Evolutionary conservation across 2,113 vertebrate genomes (phyloP).

Genomic region (Bungarus multicinctus): DNA sequence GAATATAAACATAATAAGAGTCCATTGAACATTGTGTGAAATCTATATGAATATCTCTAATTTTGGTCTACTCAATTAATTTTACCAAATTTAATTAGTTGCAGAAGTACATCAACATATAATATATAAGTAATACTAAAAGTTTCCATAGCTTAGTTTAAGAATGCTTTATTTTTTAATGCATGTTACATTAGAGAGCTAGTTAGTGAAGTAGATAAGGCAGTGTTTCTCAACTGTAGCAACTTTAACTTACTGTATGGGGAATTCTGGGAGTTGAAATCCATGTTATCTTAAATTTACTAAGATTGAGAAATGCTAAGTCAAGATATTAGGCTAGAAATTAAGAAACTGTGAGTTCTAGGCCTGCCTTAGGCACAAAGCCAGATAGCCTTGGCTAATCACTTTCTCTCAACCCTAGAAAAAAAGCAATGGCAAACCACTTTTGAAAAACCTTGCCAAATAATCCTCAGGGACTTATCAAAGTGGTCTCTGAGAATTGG

Average conservation of each 20-base stretch:
- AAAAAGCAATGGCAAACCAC: background rate
- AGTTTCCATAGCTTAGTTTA: background rate
- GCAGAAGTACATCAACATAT: background rate
- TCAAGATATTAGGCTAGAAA: background rate
- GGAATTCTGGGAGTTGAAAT: too few relatives aligned
- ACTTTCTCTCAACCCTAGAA: background rate
- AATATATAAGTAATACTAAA: constrained; percentile 4
- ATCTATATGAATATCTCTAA: background rate
- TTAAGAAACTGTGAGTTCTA: background rate
- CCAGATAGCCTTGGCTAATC: background rate
- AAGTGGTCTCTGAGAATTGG: background rate
- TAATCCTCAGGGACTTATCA: background rate
- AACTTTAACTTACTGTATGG: too few relatives aligned
- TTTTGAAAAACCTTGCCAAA: background rate
- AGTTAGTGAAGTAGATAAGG: too few relatives aligned
- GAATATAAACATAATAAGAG: background rate
- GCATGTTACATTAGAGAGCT: background rate
- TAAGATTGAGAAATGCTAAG: too few relatives aligned
- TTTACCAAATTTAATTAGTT: constrained; percentile 45
- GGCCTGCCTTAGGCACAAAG: background rate
- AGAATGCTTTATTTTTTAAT: background rate
- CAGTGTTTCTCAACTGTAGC: too few relatives aligned
- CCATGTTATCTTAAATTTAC: too few relatives aligned
- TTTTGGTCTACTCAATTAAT: constrained; percentile 41
- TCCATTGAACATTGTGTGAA: background rate